phyloP scores from a whole-genome alignment of 2,797 vertebrate genomes.

The Columba guinea region DNA sequence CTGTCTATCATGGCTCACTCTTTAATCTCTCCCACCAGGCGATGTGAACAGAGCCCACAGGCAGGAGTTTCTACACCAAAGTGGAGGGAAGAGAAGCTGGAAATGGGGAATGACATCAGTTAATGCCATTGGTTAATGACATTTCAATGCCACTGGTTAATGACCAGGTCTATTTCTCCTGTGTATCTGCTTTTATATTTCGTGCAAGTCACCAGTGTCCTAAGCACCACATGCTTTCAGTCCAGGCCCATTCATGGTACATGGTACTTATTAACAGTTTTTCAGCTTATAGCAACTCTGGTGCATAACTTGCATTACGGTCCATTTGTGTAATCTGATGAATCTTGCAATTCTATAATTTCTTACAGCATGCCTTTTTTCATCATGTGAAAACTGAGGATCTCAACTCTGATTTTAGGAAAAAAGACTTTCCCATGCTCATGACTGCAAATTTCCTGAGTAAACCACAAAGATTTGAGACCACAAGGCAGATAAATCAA shows the following conservation, averaged over 20 bases:
- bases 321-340: background rate
- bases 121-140: background rate
- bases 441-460: background rate
- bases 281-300: background rate
- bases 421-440: background rate
- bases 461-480: background rate
- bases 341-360: background rate
- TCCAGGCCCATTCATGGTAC: background rate
- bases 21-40: background rate
- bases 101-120: background rate
- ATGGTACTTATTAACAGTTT: background rate
- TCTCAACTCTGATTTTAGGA: background rate
- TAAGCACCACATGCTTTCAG: background rate
- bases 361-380: background rate
- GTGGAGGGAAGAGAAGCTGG: background rate
- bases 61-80: background rate
- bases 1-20: background rate
- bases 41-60: background rate
- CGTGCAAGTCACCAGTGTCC: background rate
- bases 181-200: background rate
- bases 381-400: background rate
- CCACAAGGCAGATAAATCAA: background rate
- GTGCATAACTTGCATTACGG: rapidly evolving
- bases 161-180: background rate
- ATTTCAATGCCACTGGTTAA: background rate